Percentiles rank a stretch among this genome's conserved stretches.
Evolutionary conservation across 2,113 vertebrate species (phyloP).

Genomic region (Pomatostomus ruficeps): DNA sequence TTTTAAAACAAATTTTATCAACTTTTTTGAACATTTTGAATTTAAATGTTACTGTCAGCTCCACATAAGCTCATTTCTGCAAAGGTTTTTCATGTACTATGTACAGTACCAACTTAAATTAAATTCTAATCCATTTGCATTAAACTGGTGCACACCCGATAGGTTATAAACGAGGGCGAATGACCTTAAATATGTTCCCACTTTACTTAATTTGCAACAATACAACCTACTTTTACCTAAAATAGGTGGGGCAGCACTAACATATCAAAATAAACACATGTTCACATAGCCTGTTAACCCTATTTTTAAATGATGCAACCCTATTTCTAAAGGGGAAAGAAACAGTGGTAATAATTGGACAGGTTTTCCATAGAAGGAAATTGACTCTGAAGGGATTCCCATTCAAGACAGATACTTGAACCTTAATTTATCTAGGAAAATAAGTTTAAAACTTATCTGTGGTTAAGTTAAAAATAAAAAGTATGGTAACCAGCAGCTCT

Average conservation of each 20-base stretch:
- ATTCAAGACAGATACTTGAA: not conserved
- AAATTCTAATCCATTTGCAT: not conserved
- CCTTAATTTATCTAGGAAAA: not conserved
- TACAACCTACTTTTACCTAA: not conserved
- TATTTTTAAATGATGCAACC: not conserved
- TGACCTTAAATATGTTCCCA: not conserved
- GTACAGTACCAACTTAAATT: not conserved
- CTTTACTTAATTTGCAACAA: not conserved
- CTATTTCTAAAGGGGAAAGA: not conserved
- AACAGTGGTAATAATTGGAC: not conserved
- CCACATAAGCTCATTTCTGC: not conserved
- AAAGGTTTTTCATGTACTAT: not conserved
- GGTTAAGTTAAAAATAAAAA: not conserved
- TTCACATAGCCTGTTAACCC: not conserved
- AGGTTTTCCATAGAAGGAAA: not conserved
- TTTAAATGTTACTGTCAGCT: slow-evolving; percentile 8
- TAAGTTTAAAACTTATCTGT: not conserved
- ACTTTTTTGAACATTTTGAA: not conserved
- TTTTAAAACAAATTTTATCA: slow-evolving; percentile 20
- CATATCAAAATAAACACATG: not conserved
- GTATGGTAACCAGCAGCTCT: not conserved
- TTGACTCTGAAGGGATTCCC: not conserved
- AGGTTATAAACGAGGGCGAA: not conserved
- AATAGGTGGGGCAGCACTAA: not conserved
- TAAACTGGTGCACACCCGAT: not conserved